Evolutionary conservation across 64 coral and sea anemone species (phyloP).

Genomic region (Acropora yongei): DNA sequence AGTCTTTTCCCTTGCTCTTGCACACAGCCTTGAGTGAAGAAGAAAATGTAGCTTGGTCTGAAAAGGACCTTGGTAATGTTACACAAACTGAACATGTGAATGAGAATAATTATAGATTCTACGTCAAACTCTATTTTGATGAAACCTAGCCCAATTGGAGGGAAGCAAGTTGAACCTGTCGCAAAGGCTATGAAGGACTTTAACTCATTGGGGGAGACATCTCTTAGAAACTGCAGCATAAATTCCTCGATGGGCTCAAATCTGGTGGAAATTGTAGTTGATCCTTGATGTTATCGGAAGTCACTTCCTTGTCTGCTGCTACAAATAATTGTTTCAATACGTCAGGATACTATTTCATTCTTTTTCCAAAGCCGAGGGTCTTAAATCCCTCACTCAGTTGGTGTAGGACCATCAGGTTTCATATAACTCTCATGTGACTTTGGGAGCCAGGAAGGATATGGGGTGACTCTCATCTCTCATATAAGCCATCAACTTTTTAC

Average conservation of each 20-base stretch:
- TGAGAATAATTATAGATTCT: constrained; percentile 66
- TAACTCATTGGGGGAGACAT: not conserved
- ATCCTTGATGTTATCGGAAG: constrained; percentile 1
- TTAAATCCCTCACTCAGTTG: constrained; percentile 47
- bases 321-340: constrained; percentile 50
- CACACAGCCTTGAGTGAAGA: constrained; percentile 46
- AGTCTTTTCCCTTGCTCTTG: constrained; percentile 53
- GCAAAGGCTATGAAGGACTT: constrained; percentile 54
- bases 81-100: constrained; percentile 35
- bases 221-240: constrained; percentile 21
- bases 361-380: constrained; percentile 53
- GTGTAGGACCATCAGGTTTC: constrained; percentile 20
- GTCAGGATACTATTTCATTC: constrained; percentile 56
- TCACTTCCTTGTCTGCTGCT: constrained; percentile 27
- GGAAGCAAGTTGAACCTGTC: constrained; percentile 32
- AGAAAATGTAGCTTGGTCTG: constrained; percentile 26
- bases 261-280: constrained; percentile 48
- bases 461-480: too few species aligned
- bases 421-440: not conserved
- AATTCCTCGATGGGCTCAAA: constrained; percentile 44
- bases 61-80: constrained; percentile 51
- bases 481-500: too few species aligned
- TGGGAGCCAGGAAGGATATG: too few species aligned
- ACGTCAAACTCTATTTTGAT: constrained; percentile 42
- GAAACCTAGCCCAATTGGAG: constrained; percentile 58